Evolutionary conservation across 2,888 invertebrate genomes (phyloP), one percentile per base, ranked within the genome.

Genomic region (Xanthia togata): DNA sequence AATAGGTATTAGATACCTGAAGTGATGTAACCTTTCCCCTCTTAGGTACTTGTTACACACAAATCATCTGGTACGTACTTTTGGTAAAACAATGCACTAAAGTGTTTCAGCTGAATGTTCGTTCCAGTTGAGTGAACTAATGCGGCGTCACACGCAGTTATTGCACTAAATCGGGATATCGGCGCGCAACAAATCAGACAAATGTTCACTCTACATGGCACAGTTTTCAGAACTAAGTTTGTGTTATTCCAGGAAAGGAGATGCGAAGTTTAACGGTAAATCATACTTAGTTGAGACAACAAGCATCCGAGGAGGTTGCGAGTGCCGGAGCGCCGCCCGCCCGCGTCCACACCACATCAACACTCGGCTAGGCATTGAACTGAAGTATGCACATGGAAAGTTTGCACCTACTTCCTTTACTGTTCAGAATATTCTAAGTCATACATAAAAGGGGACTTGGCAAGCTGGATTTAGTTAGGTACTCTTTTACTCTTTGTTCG

Each of bases 201-300:
- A 86, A 83, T 68, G 79, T 79, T 76, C 86, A 78, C 81, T 85
- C 82, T 84, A 86, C 80, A 81, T 79, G 85, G 80, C 85, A 89
- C 87, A 90, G 89, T 91, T 92, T 90, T 90, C 87, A 85, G 85
- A 85, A 90, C 87, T 82, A 92, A 93, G 89, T 93, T 91, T 82
- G 87, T 90, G 89, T 90, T 91, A 91, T 92, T 92, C 88, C 89
- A 89, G 88, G 90, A 91, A 91, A 89, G 89, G 87, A 89, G 89
- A 86, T 86, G 84, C 84, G 80, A 94, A 94, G 92, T 94, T 94
- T 91, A 87, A 87, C 88, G 86, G 91, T 94, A 94, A 93, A 93
- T 93, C 93, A 94, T 90, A 91, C 89, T 92, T 90, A 92, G 91
- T 90, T 89, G 89, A 86, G 89, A 91, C 89, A 91, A 89, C 91